A percentile compares a stretch with the other conserved stretches of the same genome.
These are phyloP conservation scores for Nematostella vectensis DNA, from an alignment of 92 coral and sea anemone genomes.

Conservation along the genomic window DNA sequence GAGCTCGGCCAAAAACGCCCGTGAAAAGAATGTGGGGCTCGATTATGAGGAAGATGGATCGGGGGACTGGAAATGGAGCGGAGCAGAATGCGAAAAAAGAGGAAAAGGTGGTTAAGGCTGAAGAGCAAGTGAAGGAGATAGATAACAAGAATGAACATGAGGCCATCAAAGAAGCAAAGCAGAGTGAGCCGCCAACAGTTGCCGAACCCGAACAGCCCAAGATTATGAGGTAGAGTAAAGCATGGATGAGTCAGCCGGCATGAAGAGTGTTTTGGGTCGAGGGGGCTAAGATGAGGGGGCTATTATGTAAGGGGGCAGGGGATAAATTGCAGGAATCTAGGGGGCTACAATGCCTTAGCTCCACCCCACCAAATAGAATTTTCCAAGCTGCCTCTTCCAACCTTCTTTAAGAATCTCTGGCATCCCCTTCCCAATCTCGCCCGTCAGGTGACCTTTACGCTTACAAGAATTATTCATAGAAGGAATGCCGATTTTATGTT, in stretches of 20 bases:
- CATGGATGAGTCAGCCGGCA: neutral
- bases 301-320: too few species aligned
- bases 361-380: too few species aligned
- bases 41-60: constrained; percentile 6
- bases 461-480: too few species aligned
- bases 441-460: too few species aligned
- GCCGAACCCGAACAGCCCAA: neutral
- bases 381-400: too few species aligned
- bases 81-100: constrained; percentile 5
- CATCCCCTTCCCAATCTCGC: too few species aligned
- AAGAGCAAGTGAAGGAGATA: neutral
- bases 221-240: neutral
- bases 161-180: constrained; percentile 1
- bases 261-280: too few species aligned
- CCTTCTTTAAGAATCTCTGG: too few species aligned
- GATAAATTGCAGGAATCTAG: too few species aligned
- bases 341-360: too few species aligned
- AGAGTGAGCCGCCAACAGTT: neutral
- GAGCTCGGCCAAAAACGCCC: constrained; percentile 54
- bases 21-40: constrained; percentile 56
- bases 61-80: neutral
- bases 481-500: too few species aligned
- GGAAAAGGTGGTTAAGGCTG: neutral
- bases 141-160: constrained; percentile 4
- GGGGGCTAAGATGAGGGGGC: too few species aligned